A percentile compares a stretch with the other conserved stretches of the same genome.
Conservation (phyloP, 2,888 invertebrate genomes). For the Polia nebulosa region DNA sequence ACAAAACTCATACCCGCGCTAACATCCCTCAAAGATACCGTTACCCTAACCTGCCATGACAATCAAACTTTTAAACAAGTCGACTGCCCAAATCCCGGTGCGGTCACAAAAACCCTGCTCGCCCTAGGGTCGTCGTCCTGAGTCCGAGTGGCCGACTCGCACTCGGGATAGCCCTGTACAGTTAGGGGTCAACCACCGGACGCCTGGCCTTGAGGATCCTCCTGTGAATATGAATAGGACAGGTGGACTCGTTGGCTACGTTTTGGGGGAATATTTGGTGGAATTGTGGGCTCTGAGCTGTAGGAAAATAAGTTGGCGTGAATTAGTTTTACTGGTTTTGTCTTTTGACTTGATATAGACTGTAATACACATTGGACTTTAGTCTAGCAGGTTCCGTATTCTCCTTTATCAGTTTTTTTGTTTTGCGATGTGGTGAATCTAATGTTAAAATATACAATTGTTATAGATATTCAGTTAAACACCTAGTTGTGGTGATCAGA, state of each 20-base stretch:
- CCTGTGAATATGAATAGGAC: constrained; percentile 67
- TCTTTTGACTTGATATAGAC: not conserved
- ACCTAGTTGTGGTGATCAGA: not conserved
- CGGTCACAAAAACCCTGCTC: constrained; percentile 49
- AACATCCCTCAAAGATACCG: constrained; percentile 15
- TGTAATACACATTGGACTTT: not conserved
- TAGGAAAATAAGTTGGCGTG: not conserved
- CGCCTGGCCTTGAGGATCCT: constrained; percentile 66
- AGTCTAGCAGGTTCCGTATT: not conserved
- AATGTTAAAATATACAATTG: not conserved
- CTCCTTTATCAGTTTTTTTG: not conserved
- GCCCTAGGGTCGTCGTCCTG: constrained; percentile 62
- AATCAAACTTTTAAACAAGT: constrained; percentile 14
- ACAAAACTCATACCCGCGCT: not conserved
- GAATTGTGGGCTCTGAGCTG: not conserved
- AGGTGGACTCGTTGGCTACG: constrained; percentile 54
- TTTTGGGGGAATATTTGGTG: constrained; percentile 15
- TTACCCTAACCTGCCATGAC: constrained; percentile 20
- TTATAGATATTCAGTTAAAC: not conserved
- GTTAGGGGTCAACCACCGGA: constrained; percentile 67
- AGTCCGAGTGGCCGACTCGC: constrained; percentile 19
- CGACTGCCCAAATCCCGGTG: constrained; percentile 50
- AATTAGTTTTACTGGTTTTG: not conserved
- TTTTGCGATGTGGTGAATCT: not conserved
- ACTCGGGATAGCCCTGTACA: constrained; percentile 68